Conservation (phyloP, 2,888 invertebrate genomes). For the Aleiodes alternator region DNA sequence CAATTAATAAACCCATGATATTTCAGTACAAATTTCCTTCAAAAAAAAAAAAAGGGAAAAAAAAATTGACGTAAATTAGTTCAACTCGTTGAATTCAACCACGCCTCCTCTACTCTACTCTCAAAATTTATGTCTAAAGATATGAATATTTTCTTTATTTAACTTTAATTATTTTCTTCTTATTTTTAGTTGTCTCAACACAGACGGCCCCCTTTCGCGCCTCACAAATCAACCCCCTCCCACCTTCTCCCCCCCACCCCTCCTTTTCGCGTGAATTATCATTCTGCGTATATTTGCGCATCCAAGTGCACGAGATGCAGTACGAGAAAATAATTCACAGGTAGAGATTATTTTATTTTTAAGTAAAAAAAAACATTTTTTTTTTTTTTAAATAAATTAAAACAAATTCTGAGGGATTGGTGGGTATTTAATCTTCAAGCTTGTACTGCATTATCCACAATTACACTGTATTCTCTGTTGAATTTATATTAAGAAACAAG, state of each 20-base stretch:
- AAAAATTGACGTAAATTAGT: conserved; percentile 12
- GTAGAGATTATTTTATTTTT: conserved; percentile 21
- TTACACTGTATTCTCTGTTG: conserved; percentile 33
- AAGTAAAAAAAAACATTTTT: background rate
- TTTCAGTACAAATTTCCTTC: background rate
- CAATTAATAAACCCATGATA: background rate
- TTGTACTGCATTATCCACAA: conserved; percentile 40
- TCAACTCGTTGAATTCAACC: background rate
- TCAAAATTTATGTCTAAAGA: conserved; percentile 25
- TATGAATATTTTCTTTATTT: background rate
- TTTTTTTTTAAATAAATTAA: background rate
- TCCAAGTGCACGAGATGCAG: background rate
- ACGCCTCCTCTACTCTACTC: background rate
- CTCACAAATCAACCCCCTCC: conserved; percentile 34
- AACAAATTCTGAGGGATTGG: background rate
- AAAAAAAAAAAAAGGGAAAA: background rate
- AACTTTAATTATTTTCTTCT: background rate
- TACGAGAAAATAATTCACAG: conserved; percentile 10
- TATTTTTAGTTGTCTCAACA: background rate
- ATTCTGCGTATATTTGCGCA: conserved; percentile 24
- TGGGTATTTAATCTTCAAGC: conserved; percentile 31
- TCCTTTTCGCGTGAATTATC: conserved; percentile 36
- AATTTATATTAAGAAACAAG: conserved; percentile 30
- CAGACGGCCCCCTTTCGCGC: conserved; percentile 27
- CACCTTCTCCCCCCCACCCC: background rate